Evolutionary conservation across 2,113 vertebrate genomes (phyloP), one percentile per base, ranked within the genome.

Genomic region (Eclectus roratus): DNA sequence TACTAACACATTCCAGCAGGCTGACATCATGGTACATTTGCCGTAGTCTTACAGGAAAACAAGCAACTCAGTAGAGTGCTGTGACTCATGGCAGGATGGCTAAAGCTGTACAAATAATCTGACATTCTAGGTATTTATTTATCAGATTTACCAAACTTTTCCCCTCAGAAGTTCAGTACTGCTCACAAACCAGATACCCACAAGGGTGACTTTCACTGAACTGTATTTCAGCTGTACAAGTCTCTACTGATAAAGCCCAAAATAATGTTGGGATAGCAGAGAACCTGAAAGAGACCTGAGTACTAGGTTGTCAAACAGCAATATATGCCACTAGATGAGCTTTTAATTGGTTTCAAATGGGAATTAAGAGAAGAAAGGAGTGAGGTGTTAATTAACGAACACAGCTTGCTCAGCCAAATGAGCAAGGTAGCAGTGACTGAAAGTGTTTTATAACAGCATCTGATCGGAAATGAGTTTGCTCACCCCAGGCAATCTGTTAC

Each of bases 1-100:
- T 91, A 96, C 60, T 95, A 78, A 94, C 85, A 27, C 90, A 93
- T 96, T 96, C 93, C 96, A 94, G 47, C 61, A 88, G 47, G 37
- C 76, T 97, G 92, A 96, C 49, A 72, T 95, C 92, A 96, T 24
- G 61, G 85, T 68, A 74, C 52, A 11, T 91, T 90, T 92, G 65
- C 95, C 80, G 86, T 50, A 43, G 28, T 46, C 85, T 81, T 79
- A 83, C 55, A 90, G 88, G 87, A 95, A 96, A 96, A 80, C 71
- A 95, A 96, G 72, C 43, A 50, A 68, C 66, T 87, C 63, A 77
- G 35, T 39, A 79, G 84, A 80, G 53, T 33, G 25, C 61, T 53
- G 13, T 96, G 93, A 96, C 69, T 97, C 92, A 96, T 25, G 65
- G n/a, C 39, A 95, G 46, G 19, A 39, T 88, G 55, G 47, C 37